Percentiles rank a stretch among this genome's conserved stretches.
These are phyloP conservation scores for Sepioteuthis lessoniana DNA, from an alignment of 2,888 invertebrate genomes.

Conservation along the genomic window DNA sequence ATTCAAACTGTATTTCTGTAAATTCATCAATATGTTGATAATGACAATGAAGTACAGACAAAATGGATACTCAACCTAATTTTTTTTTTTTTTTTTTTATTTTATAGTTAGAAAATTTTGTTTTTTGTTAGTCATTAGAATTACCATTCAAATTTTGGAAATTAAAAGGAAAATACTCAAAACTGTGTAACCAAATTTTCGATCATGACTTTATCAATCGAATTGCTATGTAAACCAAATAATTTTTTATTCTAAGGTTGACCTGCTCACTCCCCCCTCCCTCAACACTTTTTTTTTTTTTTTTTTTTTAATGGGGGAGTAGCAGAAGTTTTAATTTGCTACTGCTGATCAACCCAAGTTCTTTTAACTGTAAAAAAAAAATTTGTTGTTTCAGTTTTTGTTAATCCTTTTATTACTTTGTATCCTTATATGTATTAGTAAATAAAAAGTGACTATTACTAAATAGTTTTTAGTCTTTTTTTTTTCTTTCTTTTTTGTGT, in stretches of 20 bases:
- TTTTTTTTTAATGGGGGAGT: background rate
- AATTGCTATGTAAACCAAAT: background rate
- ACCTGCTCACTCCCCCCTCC: too few species aligned
- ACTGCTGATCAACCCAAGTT: background rate
- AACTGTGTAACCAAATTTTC: background rate
- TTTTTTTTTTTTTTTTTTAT: too few species aligned
- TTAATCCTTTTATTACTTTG: constrained; percentile 33
- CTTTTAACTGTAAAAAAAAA: background rate
- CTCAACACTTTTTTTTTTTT: too few species aligned
- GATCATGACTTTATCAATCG: background rate
- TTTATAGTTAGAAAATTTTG: background rate
- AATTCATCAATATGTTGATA: too few species aligned
- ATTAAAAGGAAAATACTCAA: background rate
- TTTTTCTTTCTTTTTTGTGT: background rate
- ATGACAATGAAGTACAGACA: too few species aligned
- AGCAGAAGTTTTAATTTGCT: background rate
- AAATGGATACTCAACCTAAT: too few species aligned
- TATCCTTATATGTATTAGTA: constrained; percentile 33
- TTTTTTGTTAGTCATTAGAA: background rate
- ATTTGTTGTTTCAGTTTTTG: constrained; percentile 17
- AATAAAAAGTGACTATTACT: constrained; percentile 33
- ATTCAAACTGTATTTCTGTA: too few species aligned
- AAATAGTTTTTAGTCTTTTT: background rate
- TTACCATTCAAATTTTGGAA: background rate
- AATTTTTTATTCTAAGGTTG: background rate